These are phyloP conservation scores for Adelphocoris suturalis DNA, from an alignment of 2,888 invertebrate genomes.

Conservation along the genomic window DNA sequence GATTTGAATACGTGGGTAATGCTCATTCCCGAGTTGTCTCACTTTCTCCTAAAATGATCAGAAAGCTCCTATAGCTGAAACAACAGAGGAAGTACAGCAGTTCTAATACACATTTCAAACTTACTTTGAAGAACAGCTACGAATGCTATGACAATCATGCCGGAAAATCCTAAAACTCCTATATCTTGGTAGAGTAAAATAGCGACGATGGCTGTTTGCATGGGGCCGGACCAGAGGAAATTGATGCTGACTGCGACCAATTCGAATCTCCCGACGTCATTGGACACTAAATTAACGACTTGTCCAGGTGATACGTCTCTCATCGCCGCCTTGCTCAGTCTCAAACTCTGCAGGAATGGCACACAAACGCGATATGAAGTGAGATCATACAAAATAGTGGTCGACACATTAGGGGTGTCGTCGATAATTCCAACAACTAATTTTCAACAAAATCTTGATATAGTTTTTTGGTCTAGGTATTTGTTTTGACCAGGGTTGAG, in stretches of 20 bases:
- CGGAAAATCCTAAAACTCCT: constrained; percentile 75
- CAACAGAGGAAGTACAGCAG: too few species aligned
- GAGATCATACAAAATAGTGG: too few species aligned
- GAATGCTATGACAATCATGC: constrained; percentile 73
- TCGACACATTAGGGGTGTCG: too few species aligned
- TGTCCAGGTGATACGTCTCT: constrained; percentile 81
- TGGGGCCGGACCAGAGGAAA: constrained; percentile 81
- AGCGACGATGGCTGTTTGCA: constrained; percentile 79
- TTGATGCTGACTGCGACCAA: constrained; percentile 80
- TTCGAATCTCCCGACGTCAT: constrained; percentile 82
- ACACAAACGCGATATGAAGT: too few species aligned
- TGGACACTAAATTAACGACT: constrained; percentile 82
- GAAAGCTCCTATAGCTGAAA: too few species aligned
- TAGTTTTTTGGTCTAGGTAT: too few species aligned
- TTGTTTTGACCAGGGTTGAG: too few species aligned
- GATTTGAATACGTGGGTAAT: too few species aligned
- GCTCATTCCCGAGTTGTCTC: too few species aligned
- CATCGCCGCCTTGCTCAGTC: constrained; percentile 79
- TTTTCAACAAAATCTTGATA: too few species aligned
- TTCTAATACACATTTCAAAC: constrained; percentile 50
- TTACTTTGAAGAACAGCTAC: constrained; percentile 76
- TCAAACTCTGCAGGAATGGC: constrained; percentile 76
- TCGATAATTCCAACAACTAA: too few species aligned
- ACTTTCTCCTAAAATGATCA: too few species aligned
- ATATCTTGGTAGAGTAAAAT: constrained; percentile 75